phyloP scores from a whole-genome alignment of 1,140 invertebrate genomes.

The Papilio xuthus region DNA sequence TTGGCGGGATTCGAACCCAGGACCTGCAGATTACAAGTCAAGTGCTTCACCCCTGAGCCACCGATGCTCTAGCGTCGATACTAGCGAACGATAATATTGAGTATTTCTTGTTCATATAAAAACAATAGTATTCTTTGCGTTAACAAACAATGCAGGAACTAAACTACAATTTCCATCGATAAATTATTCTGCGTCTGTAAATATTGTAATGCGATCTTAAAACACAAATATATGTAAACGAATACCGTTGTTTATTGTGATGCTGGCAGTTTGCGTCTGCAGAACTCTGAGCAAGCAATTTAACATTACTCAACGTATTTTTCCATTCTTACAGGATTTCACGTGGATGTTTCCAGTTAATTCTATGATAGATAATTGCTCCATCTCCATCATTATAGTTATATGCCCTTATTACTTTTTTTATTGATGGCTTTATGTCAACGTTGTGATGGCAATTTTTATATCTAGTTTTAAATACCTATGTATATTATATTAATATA shows the following conservation, averaged over 20 bases:
- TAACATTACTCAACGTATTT: slow-evolving; percentile 11
- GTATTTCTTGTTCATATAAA: not conserved
- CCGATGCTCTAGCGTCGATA: too few relatives aligned
- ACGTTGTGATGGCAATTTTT: too few relatives aligned
- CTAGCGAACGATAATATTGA: not conserved
- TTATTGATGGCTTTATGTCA: not conserved
- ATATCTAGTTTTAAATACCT: too few relatives aligned
- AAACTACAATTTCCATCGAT: slow-evolving; percentile 28
- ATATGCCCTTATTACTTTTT: too few relatives aligned
- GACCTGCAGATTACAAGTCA: too few relatives aligned
- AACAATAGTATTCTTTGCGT: not conserved
- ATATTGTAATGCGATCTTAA: slow-evolving; percentile 11
- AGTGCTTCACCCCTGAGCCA: too few relatives aligned
- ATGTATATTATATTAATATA: too few relatives aligned
- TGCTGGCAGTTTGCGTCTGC: not conserved
- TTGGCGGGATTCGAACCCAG: too few relatives aligned
- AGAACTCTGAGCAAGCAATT: not conserved
- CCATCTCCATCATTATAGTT: not conserved
- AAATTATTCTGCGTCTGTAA: slow-evolving; percentile 28
- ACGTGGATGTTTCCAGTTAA: not conserved
- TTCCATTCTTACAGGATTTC: slow-evolving; percentile 6
- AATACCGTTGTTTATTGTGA: slow-evolving; percentile 30
- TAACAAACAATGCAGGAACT: slow-evolving; percentile 34
- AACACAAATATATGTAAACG: slow-evolving; percentile 35
- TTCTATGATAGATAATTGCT: not conserved